Percentiles rank a stretch among this genome's conserved stretches.
phyloP scores from a whole-genome alignment of 30 jellyfish, hydroid and myxozoan species.

The Hydractinia echinata region DNA sequence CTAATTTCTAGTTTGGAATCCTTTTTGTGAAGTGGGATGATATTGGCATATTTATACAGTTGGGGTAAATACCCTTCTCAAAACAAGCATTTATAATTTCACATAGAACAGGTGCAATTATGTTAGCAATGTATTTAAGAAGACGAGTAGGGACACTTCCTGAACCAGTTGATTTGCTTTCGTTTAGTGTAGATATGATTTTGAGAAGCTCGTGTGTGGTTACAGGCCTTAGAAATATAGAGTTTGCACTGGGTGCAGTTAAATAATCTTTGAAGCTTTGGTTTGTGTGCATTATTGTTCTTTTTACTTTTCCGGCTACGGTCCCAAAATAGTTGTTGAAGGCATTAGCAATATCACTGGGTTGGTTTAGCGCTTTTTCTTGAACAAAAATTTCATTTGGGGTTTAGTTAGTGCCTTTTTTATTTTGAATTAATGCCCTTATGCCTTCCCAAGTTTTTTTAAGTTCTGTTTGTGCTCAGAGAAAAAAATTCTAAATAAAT shows the following conservation, averaged over 20 bases:
- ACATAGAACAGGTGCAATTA: slow-evolving; percentile 25
- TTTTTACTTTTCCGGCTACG: slow-evolving; percentile 36
- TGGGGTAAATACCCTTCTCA: slow-evolving; percentile 33
- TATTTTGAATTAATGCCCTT: slow-evolving; percentile 22
- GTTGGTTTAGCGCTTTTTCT: slow-evolving; percentile 28
- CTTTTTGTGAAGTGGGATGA: background rate
- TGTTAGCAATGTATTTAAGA: slow-evolving; percentile 32
- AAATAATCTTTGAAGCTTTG: slow-evolving; percentile 43
- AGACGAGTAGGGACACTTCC: slow-evolving; percentile 40
- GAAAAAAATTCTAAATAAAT: slow-evolving; percentile 19
- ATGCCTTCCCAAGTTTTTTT: slow-evolving; percentile 52
- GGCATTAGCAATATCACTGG: slow-evolving; percentile 39
- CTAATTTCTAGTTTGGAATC: background rate
- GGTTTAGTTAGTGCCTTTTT: slow-evolving; percentile 15
- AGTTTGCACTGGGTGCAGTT: slow-evolving; percentile 33
- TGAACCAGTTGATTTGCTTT: slow-evolving; percentile 25
- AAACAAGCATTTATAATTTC: slow-evolving; percentile 37
- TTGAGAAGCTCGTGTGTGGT: slow-evolving; percentile 34
- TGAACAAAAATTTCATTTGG: slow-evolving; percentile 15
- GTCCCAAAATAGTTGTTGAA: slow-evolving; percentile 34
- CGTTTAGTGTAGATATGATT: background rate
- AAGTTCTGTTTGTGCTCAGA: slow-evolving; percentile 31
- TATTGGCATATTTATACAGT: slow-evolving; percentile 1
- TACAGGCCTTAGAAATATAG: slow-evolving; percentile 33
- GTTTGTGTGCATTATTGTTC: slow-evolving; percentile 25